Conservation (phyloP, 2,888 invertebrate genomes). For the Temnothorax rugatulus region DNA sequence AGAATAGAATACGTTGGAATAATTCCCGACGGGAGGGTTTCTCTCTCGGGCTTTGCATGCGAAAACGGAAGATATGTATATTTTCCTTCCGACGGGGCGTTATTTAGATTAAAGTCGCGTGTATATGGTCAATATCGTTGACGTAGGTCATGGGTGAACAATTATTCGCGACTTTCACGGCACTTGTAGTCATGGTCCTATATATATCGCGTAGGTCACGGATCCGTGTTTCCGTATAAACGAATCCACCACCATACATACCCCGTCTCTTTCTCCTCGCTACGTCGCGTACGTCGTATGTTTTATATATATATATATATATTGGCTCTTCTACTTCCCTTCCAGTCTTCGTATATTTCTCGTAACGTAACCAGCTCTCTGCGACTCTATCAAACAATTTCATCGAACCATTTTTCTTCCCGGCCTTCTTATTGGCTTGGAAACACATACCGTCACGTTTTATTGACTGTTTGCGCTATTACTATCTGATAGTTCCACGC, state of each 20-base stretch:
- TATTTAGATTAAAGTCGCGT: constrained; percentile 61
- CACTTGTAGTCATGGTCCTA: constrained; percentile 55
- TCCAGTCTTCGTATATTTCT: neutral
- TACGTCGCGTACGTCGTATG: neutral
- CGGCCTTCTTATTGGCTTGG: constrained; percentile 3
- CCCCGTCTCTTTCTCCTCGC: neutral
- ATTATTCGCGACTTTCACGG: constrained; percentile 56
- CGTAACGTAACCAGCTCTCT: constrained; percentile 2
- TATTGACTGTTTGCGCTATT: constrained; percentile 15
- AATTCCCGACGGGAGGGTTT: neutral
- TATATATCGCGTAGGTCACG: constrained; percentile 60
- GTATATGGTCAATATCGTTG: constrained; percentile 69
- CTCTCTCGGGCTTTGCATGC: neutral
- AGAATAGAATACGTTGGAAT: neutral
- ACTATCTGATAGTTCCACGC: neutral
- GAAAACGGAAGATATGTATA: constrained; percentile 24
- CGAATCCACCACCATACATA: neutral
- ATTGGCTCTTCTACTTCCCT: neutral
- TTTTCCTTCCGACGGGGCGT: constrained; percentile 7
- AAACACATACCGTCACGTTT: constrained; percentile 18
- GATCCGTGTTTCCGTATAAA: constrained; percentile 37
- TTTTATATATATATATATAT: no score
- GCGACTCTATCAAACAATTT: constrained; percentile 29
- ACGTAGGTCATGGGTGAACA: constrained; percentile 63
- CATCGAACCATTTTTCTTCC: constrained; percentile 2